These are phyloP conservation scores for Lepidurus arcticus DNA, from an alignment of 1,140 invertebrate genomes.

Conservation along the genomic window DNA sequence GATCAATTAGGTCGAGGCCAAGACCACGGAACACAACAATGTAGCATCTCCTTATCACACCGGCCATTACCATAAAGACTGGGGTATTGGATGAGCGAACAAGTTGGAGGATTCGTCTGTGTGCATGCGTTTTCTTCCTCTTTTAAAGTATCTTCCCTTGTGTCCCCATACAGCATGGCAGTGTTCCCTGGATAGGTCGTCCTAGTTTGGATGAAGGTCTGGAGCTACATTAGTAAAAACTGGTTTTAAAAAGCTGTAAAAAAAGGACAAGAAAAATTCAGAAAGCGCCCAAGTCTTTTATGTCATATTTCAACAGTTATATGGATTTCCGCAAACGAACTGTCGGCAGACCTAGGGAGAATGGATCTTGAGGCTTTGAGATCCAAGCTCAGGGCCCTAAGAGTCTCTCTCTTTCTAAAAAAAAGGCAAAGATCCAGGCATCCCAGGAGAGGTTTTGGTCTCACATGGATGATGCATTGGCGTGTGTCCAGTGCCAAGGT, in stretches of 20 bases:
- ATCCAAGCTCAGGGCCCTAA: not conserved
- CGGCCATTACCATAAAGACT: not conserved
- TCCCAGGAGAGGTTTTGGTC: not conserved
- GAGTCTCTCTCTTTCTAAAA: too few species aligned
- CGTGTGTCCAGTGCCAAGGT: constrained; percentile 20
- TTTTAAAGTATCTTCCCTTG: too few species aligned
- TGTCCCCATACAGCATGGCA: not conserved
- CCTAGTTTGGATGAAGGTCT: constrained; percentile 12
- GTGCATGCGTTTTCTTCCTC: not conserved
- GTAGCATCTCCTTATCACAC: not conserved
- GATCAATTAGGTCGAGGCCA: constrained; percentile 21
- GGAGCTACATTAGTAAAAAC: not conserved
- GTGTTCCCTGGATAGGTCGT: not conserved
- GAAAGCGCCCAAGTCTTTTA: not conserved
- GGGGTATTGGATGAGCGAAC: not conserved
- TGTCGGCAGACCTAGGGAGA: not conserved
- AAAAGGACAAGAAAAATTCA: not conserved
- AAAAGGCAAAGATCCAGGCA: not conserved
- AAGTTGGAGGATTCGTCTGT: not conserved
- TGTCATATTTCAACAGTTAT: not conserved
- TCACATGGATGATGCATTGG: not conserved
- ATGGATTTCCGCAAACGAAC: not conserved
- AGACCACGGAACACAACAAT: not conserved
- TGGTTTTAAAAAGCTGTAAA: not conserved
- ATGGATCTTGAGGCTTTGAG: not conserved